phyloP scores from a whole-genome alignment of 2,113 vertebrate genomes.

The Sceloporus undulatus region DNA sequence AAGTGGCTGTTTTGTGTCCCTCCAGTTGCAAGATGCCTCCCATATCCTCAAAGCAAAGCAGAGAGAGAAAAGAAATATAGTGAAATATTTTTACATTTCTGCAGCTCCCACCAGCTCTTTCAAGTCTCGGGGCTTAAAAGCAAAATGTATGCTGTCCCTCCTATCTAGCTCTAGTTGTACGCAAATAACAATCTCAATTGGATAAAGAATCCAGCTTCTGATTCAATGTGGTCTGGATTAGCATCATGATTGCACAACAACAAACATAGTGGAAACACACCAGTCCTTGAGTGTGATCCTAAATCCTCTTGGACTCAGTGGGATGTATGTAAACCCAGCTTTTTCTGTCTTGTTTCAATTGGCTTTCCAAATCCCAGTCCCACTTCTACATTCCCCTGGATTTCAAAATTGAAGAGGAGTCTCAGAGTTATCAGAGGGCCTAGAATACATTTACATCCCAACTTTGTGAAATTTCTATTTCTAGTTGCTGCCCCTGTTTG shows the following conservation, averaged over 20 bases:
- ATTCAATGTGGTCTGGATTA: background rate
- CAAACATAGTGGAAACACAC: too few relatives aligned
- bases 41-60: conserved; percentile 70
- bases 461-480: too few relatives aligned
- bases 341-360: background rate
- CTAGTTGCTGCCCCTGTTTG: too few relatives aligned
- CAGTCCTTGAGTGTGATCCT: too few relatives aligned
- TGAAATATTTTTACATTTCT: background rate
- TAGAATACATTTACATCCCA: too few relatives aligned
- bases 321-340: background rate
- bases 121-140: background rate
- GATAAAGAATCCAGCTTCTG: too few relatives aligned
- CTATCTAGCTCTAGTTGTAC: background rate
- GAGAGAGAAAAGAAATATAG: background rate
- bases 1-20: conserved; percentile 72
- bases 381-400: background rate
- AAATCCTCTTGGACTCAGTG: background rate
- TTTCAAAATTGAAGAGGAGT: too few relatives aligned
- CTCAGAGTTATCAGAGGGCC: too few relatives aligned
- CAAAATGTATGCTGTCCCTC: background rate
- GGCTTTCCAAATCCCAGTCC: background rate
- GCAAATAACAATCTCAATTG: too few relatives aligned
- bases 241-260: background rate
- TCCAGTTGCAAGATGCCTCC: conserved; percentile 59
- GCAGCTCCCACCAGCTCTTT: background rate